phyloP scores from a whole-genome alignment of 2,888 invertebrate genomes.

The Lycia hirtaria region DNA sequence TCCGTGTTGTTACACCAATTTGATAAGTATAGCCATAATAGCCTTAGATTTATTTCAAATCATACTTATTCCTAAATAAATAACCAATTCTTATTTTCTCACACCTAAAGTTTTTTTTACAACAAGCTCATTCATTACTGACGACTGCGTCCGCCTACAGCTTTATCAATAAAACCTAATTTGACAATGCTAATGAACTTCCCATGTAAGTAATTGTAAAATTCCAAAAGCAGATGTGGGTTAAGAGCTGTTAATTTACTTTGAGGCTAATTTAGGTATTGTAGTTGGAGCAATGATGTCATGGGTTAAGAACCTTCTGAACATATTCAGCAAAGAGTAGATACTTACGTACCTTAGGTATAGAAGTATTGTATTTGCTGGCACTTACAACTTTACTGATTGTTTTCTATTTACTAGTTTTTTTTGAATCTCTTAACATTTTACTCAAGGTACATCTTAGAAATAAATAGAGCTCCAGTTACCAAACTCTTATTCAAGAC shows the following conservation, averaged over 20 bases:
- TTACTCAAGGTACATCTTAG: no score
- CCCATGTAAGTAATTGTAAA: constrained; percentile 28
- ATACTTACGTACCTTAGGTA: no score
- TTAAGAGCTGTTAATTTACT: constrained; percentile 26
- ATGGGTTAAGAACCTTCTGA: constrained; percentile 13
- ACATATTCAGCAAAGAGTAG: no score
- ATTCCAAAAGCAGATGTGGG: constrained; percentile 27
- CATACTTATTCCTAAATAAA: background rate
- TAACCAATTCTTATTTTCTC: background rate
- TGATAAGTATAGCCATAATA: no score
- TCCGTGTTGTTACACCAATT: no score
- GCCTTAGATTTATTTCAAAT: background rate
- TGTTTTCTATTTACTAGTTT: no score
- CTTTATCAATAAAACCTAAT: constrained; percentile 22
- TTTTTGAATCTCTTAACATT: no score
- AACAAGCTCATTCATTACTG: constrained; percentile 12
- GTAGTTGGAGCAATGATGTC: constrained; percentile 20
- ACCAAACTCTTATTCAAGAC: no score
- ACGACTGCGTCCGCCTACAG: constrained; percentile 19
- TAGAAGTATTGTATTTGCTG: no score
- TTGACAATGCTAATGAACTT: constrained; percentile 26
- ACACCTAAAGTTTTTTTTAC: background rate
- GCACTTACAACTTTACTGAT: no score
- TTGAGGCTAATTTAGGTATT: constrained; percentile 24
- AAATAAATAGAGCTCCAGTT: no score